Percentiles rank a stretch among this genome's conserved stretches.
These are phyloP conservation scores for Sebastes trivittatus DNA, from an alignment of 2,797 vertebrate species.

Conservation along the genomic window DNA sequence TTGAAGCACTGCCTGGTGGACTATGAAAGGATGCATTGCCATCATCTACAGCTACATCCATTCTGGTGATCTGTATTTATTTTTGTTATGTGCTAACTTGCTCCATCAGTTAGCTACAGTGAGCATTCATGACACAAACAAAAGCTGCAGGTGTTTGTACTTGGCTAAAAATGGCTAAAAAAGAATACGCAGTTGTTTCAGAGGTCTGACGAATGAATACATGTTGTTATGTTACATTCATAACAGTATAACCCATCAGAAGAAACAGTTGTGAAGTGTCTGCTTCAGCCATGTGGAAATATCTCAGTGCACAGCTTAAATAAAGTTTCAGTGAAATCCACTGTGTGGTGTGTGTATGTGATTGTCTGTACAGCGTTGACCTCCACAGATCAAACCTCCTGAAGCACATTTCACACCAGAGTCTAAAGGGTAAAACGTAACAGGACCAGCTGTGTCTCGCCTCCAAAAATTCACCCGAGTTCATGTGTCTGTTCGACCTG, in stretches of 20 bases:
- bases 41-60: conserved; percentile 10
- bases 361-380: conserved; percentile 41
- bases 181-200: neutral
- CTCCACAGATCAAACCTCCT: conserved; percentile 51
- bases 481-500: conserved; percentile 24
- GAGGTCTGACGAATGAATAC: conserved; percentile 1
- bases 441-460: conserved; percentile 55
- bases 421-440: conserved; percentile 42
- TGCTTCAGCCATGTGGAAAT: conserved; percentile 33
- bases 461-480: conserved; percentile 42
- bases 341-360: neutral
- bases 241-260: neutral
- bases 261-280: conserved; percentile 17
- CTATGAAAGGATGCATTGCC: neutral
- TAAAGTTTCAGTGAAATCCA: conserved; percentile 37
- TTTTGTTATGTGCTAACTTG: neutral
- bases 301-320: conserved; percentile 39
- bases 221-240: conserved; percentile 1
- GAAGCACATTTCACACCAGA: conserved; percentile 62
- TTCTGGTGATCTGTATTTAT: neutral
- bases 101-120: neutral
- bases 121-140: neutral
- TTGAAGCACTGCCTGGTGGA: neutral
- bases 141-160: neutral
- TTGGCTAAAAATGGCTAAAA: neutral